These are phyloP conservation scores for Dinomys branickii DNA, from an alignment of 2,113 vertebrate species.

Conservation along the genomic window DNA sequence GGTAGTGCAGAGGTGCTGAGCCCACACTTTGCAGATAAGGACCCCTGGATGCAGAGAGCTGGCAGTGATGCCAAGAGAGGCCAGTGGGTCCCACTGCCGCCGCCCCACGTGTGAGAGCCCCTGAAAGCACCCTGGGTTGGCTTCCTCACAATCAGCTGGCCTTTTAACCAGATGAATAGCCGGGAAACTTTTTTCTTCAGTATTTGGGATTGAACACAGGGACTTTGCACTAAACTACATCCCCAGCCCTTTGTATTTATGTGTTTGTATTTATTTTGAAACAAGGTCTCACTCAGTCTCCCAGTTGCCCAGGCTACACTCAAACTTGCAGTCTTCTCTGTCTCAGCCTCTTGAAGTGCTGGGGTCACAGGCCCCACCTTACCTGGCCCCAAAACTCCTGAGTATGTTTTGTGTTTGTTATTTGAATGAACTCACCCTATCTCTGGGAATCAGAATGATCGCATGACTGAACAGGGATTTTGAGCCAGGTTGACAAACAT, in stretches of 20 bases:
- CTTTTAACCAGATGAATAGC: background rate
- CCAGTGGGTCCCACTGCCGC: background rate
- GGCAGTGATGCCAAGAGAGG: background rate
- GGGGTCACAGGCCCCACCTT: background rate
- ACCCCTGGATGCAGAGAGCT: background rate
- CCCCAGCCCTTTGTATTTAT: background rate
- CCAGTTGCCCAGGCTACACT: background rate
- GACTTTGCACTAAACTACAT: background rate
- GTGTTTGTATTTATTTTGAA: background rate
- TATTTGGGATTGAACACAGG: background rate
- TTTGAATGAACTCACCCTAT: background rate
- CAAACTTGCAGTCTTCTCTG: background rate
- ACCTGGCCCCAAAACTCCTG: background rate
- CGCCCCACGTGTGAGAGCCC: too few species aligned
- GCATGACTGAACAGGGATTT: background rate
- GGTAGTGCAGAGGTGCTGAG: background rate
- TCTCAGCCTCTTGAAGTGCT: background rate
- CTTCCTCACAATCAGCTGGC: background rate
- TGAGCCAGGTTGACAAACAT: background rate
- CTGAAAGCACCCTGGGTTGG: background rate
- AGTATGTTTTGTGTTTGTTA: background rate
- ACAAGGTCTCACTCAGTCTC: background rate
- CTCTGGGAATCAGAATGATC: background rate
- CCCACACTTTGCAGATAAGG: background rate
- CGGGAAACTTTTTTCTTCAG: background rate